Evolutionary conservation across 1,140 invertebrate species (phyloP).

Genomic region (Elymnias hypermnestra): DNA sequence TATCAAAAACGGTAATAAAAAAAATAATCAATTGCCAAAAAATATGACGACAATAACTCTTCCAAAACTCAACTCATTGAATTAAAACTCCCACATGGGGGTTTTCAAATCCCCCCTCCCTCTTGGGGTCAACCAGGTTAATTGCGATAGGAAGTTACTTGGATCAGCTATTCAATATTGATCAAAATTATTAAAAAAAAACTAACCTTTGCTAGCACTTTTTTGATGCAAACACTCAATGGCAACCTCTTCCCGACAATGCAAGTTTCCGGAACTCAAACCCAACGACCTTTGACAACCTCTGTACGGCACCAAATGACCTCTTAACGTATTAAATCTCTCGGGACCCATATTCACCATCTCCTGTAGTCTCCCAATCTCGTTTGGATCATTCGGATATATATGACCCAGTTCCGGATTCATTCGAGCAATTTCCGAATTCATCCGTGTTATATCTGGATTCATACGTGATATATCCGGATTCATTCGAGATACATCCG

Average conservation of each 20-base stretch:
- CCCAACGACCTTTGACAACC: constrained; percentile 46
- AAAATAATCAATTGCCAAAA: no score
- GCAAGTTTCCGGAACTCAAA: constrained; percentile 47
- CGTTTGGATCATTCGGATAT: constrained; percentile 38
- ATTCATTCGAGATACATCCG: constrained; percentile 32
- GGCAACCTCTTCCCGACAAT: constrained; percentile 44
- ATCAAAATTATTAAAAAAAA: no score
- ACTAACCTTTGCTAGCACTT: constrained; percentile 49
- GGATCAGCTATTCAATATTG: no score
- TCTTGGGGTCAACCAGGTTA: no score
- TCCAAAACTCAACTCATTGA: no score
- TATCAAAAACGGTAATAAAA: no score
- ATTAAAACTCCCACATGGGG: no score
- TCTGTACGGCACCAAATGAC: constrained; percentile 55
- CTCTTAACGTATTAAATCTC: constrained; percentile 55
- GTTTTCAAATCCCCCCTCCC: no score
- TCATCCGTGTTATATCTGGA: constrained; percentile 33
- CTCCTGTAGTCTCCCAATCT: constrained; percentile 40
- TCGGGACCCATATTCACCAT: constrained; percentile 39
- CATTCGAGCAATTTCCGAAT: constrained; percentile 30
- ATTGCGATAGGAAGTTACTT: no score
- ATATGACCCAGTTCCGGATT: constrained; percentile 36
- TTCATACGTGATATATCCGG: constrained; percentile 37
- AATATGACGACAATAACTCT: no score
- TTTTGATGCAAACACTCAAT: constrained; percentile 64